A percentile compares a stretch with the other conserved stretches of the same genome.
These are phyloP conservation scores for Herpetotheres cachinnans DNA, from an alignment of 2,113 vertebrate species.

Conservation along the genomic window DNA sequence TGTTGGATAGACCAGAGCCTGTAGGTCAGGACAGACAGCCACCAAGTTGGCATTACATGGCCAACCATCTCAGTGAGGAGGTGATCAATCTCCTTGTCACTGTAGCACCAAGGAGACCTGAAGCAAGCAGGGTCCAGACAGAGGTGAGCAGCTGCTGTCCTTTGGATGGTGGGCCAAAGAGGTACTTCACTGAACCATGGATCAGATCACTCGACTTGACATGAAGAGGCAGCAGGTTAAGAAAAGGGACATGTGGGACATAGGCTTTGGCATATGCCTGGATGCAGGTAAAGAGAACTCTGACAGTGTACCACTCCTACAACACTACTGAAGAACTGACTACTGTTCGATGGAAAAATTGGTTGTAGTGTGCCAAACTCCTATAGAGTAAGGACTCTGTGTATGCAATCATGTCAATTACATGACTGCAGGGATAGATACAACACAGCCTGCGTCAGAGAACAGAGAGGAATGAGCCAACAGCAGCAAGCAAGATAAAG, in stretches of 20 bases:
- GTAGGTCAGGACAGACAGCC: background rate
- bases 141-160: background rate
- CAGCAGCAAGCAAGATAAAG: background rate
- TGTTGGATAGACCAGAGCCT: background rate
- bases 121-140: background rate
- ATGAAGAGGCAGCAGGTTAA: background rate
- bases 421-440: background rate
- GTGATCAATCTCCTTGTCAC: background rate
- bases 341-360: background rate
- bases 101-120: background rate
- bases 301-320: background rate
- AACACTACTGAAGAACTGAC: background rate
- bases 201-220: background rate
- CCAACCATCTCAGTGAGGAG: background rate
- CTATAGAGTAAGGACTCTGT: background rate
- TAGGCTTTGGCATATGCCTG: background rate
- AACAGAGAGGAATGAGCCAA: background rate
- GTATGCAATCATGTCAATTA: background rate
- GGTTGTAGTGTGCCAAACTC: background rate
- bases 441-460: background rate
- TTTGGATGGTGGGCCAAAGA: background rate
- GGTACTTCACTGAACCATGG: background rate
- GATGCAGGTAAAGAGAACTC: background rate
- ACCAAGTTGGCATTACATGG: rapidly evolving
- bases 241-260: background rate